Conservation (phyloP, 2,888 invertebrate species). For the Apotomis capreana region DNA sequence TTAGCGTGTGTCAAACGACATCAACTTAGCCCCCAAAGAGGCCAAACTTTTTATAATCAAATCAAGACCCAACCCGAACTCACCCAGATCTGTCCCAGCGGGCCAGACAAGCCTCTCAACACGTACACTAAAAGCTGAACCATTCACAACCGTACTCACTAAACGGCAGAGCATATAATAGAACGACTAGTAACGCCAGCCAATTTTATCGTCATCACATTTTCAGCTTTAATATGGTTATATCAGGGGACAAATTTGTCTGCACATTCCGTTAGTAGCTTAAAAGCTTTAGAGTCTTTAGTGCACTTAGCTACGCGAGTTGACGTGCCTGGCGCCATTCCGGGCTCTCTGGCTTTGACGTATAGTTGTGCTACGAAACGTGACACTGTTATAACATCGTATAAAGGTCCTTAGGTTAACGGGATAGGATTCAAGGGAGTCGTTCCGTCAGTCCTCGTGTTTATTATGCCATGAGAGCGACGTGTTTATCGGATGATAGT, state of each 20-base stretch:
- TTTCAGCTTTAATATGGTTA: not conserved
- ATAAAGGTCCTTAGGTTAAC: conserved; percentile 23
- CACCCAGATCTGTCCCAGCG: conserved; percentile 17
- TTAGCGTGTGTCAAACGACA: not conserved
- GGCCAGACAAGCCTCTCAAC: conserved; percentile 13
- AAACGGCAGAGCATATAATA: conserved; percentile 12
- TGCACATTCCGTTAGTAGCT: not conserved
- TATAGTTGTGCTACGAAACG: conserved; percentile 3
- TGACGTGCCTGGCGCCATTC: not conserved
- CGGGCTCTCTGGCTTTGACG: not conserved
- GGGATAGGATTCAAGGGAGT: conserved; percentile 10
- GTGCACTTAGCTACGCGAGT: conserved; percentile 27
- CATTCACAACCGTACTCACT: conserved; percentile 16
- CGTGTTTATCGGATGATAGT: conserved; percentile 18
- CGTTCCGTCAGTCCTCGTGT: not conserved
- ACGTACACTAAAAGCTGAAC: conserved; percentile 8
- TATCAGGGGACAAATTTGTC: conserved; percentile 9
- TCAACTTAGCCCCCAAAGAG: not conserved
- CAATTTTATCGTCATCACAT: not conserved
- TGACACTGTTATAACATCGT: not conserved
- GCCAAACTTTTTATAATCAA: conserved; percentile 23
- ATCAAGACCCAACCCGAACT: conserved; percentile 12
- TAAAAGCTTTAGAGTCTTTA: conserved; percentile 21
- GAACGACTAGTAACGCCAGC: not conserved
- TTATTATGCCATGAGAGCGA: not conserved